phyloP scores from a whole-genome alignment of 2,888 invertebrate genomes.

The Oscheius sp. region DNA sequence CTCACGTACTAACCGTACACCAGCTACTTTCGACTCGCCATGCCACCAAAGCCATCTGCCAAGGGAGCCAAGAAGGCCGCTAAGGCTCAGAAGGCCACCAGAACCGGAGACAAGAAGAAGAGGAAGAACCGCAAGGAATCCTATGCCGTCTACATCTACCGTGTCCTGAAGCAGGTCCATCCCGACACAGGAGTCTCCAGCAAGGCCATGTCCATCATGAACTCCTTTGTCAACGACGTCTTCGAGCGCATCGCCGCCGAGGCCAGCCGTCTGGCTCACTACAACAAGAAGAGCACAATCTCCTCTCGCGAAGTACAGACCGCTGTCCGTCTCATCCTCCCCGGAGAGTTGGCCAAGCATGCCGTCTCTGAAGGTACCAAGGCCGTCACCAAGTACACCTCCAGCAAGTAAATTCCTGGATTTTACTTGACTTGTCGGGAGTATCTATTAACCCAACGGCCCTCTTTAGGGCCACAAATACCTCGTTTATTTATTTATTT shows the following conservation, averaged over 20 bases:
- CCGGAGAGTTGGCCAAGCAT: constrained; percentile 59
- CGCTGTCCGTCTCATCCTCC: constrained; percentile 58
- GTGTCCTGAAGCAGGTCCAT: constrained; percentile 76
- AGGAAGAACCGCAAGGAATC: constrained; percentile 67
- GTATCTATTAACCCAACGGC: constrained; percentile 56
- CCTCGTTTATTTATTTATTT: not conserved
- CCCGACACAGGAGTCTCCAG: constrained; percentile 80
- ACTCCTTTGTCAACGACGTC: constrained; percentile 83
- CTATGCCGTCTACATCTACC: constrained; percentile 78
- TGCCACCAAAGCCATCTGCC: constrained; percentile 68
- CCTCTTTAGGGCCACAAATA: constrained; percentile 60
- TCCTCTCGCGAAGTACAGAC: constrained; percentile 76
- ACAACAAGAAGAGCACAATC: constrained; percentile 80
- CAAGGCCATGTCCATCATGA: constrained; percentile 83
- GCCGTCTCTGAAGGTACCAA: constrained; percentile 57
- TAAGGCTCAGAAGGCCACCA: constrained; percentile 63
- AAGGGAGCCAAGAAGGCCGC: constrained; percentile 73
- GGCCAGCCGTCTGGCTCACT: constrained; percentile 78
- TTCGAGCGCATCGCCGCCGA: constrained; percentile 81
- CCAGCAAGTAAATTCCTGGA: constrained; percentile 43
- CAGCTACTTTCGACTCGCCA: constrained; percentile 31
- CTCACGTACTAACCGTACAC: no score
- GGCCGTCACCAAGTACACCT: constrained; percentile 58
- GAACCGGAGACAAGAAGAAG: constrained; percentile 72
- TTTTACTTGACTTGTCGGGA: not conserved